These are phyloP conservation scores for Eupithecia subfuscata DNA, from an alignment of 2,888 invertebrate species.

Conservation along the genomic window DNA sequence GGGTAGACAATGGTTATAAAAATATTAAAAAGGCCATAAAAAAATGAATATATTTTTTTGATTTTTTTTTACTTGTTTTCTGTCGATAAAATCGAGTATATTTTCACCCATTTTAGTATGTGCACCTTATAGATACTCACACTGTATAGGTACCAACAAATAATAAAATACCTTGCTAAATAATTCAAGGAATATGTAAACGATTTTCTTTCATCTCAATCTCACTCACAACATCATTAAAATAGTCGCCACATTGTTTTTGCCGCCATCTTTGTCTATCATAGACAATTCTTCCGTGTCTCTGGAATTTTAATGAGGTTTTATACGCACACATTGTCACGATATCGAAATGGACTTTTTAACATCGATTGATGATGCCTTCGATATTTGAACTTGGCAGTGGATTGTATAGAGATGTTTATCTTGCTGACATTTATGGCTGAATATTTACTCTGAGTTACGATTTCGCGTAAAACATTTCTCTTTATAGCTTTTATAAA, in stretches of 20 bases:
- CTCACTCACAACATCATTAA: constrained; percentile 36
- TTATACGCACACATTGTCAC: constrained; percentile 51
- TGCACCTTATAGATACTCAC: too few species aligned
- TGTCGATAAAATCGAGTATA: too few species aligned
- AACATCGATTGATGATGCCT: constrained; percentile 18
- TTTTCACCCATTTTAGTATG: too few species aligned
- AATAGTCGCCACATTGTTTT: constrained; percentile 50
- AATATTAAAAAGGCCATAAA: too few species aligned
- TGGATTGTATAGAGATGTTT: constrained; percentile 21
- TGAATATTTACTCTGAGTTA: constrained; percentile 22
- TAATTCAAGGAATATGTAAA: constrained; percentile 1
- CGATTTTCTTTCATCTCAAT: constrained; percentile 10
- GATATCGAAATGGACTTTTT: constrained; percentile 47
- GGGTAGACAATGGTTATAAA: too few species aligned
- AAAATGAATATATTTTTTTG: too few species aligned
- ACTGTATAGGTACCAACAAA: too few species aligned
- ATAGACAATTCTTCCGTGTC: constrained; percentile 53
- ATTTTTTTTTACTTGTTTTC: too few species aligned
- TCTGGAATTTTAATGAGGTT: constrained; percentile 63
- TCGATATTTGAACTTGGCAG: not conserved
- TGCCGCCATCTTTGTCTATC: constrained; percentile 49
- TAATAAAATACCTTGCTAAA: not conserved
- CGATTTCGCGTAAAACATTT: constrained; percentile 19
- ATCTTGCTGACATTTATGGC: constrained; percentile 24
- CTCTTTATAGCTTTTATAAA: constrained; percentile 1